phyloP scores from a whole-genome alignment of 1,140 invertebrate species.

The Magallana angulata region DNA sequence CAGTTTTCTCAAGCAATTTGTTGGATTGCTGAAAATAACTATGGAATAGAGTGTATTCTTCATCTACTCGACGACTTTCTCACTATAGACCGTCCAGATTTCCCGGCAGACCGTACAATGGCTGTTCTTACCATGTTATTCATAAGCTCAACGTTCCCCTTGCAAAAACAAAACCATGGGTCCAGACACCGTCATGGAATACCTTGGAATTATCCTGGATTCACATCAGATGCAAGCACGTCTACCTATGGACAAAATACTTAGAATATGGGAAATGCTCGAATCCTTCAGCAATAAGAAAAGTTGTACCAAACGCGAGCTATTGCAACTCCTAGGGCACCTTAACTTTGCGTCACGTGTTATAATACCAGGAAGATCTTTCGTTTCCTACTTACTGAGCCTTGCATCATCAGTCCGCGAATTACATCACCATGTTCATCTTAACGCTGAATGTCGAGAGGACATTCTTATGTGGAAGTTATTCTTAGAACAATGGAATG shows the following conservation, averaged over 20 bases:
- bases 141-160: slow-evolving; percentile 5
- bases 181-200: slow-evolving; percentile 37
- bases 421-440: slow-evolving; percentile 45
- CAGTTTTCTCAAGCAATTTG: slow-evolving; percentile 38
- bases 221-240: slow-evolving; percentile 48
- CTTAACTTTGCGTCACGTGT: slow-evolving; percentile 44
- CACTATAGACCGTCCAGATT: background rate
- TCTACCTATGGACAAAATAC: slow-evolving; percentile 41
- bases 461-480: slow-evolving; percentile 49
- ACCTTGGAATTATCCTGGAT: slow-evolving; percentile 47
- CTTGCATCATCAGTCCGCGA: slow-evolving; percentile 38
- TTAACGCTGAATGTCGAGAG: slow-evolving; percentile 31
- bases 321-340: slow-evolving; percentile 42
- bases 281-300: slow-evolving; percentile 7
- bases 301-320: slow-evolving; percentile 51
- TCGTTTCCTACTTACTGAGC: slow-evolving; percentile 39
- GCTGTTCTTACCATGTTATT: background rate
- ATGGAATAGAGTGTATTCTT: slow-evolving; percentile 23
- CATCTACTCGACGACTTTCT: slow-evolving; percentile 45
- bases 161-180: slow-evolving; percentile 16
- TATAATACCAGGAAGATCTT: slow-evolving; percentile 35
- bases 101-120: background rate
- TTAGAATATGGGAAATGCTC: slow-evolving; percentile 23
- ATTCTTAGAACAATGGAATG: slow-evolving; percentile 52
- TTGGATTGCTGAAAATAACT: slow-evolving; percentile 43